These are phyloP conservation scores for Morpho helenor DNA, from an alignment of 2,888 invertebrate genomes.

Conservation along the genomic window DNA sequence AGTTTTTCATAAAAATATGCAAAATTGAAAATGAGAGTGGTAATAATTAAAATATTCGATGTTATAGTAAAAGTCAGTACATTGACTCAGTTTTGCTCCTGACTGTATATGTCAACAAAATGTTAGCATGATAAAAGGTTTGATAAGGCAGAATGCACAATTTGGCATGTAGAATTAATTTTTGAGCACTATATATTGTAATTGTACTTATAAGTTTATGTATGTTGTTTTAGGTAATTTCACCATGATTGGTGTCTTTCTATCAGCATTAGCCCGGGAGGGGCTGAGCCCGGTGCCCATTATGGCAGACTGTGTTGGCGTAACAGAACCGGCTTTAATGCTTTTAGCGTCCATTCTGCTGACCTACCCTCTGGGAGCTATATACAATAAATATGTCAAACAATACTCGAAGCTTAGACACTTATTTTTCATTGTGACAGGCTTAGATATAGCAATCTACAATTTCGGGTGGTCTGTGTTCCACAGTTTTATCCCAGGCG, in stretches of 20 bases:
- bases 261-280: slow-evolving; percentile 41
- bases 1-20: too few species aligned
- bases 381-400: slow-evolving; percentile 51
- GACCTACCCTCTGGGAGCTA: slow-evolving; percentile 69
- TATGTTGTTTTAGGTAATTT: slow-evolving; percentile 15
- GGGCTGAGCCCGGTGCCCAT: slow-evolving; percentile 54
- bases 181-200: too few species aligned
- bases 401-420: slow-evolving; percentile 78
- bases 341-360: slow-evolving; percentile 81
- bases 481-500: slow-evolving; percentile 87
- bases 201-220: neutral
- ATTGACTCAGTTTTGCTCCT: too few species aligned
- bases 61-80: too few species aligned
- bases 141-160: too few species aligned
- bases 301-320: slow-evolving; percentile 73
- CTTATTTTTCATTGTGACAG: slow-evolving; percentile 84
- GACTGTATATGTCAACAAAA: too few species aligned
- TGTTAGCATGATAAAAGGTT: too few species aligned
- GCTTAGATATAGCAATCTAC: slow-evolving; percentile 87
- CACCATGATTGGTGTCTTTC: slow-evolving; percentile 56
- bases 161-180: too few species aligned
- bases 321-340: slow-evolving; percentile 82
- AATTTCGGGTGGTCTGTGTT: slow-evolving; percentile 90
- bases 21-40: too few species aligned
- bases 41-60: too few species aligned